These are phyloP conservation scores for Rhopalosiphum nymphaeae DNA, from an alignment of 2,888 invertebrate species.

Conservation along the genomic window DNA sequence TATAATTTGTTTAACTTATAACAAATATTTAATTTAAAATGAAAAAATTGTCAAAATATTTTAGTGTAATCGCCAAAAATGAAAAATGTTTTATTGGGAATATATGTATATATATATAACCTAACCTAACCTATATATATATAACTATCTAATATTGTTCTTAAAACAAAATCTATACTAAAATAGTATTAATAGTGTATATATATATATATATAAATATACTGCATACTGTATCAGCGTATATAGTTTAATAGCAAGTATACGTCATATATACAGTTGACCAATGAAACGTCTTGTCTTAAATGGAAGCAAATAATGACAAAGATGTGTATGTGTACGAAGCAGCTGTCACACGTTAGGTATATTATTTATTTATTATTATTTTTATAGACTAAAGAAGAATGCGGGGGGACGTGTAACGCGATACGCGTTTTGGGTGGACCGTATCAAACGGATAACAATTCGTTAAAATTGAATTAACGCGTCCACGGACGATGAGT, in stretches of 20 bases:
- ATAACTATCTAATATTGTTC: too few species aligned
- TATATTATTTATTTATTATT: conserved; percentile 10
- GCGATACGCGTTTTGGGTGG: conserved; percentile 40
- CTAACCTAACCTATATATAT: too few species aligned
- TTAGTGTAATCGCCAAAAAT: not conserved
- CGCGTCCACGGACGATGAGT: not conserved
- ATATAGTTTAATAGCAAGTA: not conserved
- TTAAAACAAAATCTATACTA: not conserved
- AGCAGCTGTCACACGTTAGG: not conserved
- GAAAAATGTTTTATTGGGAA: not conserved
- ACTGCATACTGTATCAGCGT: not conserved
- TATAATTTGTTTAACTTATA: too few species aligned
- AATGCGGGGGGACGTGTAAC: not conserved
- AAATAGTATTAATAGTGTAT: not conserved
- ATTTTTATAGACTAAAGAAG: not conserved
- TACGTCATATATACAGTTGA: not conserved
- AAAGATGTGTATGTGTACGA: not conserved
- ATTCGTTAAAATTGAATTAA: conserved; percentile 65
- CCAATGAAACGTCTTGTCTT: not conserved
- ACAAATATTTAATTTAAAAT: not conserved
- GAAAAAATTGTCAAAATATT: not conserved
- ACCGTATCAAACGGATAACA: conserved; percentile 64
- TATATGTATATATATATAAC: not conserved
- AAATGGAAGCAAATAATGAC: conserved; percentile 1
- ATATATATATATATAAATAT: not conserved